phyloP scores from a whole-genome alignment of 2,113 vertebrate genomes.

The Ameiurus melas region DNA sequence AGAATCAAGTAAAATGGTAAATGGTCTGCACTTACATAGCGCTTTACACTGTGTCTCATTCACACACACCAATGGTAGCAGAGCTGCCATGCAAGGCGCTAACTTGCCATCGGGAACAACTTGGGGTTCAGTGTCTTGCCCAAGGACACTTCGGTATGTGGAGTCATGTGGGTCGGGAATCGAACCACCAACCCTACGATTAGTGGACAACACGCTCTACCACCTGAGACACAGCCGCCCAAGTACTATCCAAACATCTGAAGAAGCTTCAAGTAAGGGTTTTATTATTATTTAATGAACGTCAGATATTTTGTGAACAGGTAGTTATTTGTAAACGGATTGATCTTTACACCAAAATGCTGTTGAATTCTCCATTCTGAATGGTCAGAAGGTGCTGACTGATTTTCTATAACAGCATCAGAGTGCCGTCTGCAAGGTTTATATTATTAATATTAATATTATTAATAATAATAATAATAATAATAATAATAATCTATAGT shows the following conservation, averaged over 20 bases:
- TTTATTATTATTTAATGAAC: neutral
- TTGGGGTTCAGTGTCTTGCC: too few relatives aligned
- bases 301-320: neutral
- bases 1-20: neutral
- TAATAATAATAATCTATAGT: neutral
- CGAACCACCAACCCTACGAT: too few relatives aligned
- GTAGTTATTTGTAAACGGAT: neutral
- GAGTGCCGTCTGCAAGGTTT: neutral
- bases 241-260: neutral
- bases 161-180: too few relatives aligned
- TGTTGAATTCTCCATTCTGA: neutral
- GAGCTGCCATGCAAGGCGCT: too few relatives aligned
- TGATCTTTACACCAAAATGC: neutral
- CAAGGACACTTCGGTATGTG: too few relatives aligned
- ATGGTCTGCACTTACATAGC: too few relatives aligned
- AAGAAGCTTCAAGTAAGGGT: neutral
- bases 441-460: neutral
- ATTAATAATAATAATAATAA: neutral
- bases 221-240: too few relatives aligned
- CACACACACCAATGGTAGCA: too few relatives aligned
- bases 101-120: too few relatives aligned
- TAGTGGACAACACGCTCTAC: too few relatives aligned
- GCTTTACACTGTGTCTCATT: too few relatives aligned
- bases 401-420: neutral
- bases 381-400: neutral